Evolutionary conservation across 2,888 invertebrate genomes (phyloP).

Genomic region (Volucella inanis): DNA sequence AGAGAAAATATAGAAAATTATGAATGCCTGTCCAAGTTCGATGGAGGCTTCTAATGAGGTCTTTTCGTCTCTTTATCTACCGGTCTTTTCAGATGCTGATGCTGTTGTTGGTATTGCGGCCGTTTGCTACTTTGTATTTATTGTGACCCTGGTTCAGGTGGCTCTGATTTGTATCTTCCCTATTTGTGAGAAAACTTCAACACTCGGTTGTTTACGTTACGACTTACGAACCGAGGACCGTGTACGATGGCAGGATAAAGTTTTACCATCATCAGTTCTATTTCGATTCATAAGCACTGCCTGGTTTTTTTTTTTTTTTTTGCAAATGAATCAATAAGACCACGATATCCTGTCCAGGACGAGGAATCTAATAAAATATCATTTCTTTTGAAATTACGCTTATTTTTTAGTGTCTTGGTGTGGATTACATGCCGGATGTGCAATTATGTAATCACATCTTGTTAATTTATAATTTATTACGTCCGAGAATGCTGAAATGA

Average conservation of each 20-base stretch:
- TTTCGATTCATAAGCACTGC: not conserved
- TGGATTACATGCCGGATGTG: conserved; percentile 41
- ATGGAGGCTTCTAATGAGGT: conserved; percentile 32
- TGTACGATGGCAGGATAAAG: conserved; percentile 32
- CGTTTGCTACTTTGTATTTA: not conserved
- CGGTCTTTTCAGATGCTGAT: conserved; percentile 1
- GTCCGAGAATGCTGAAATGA: conserved; percentile 7
- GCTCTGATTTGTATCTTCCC: not conserved
- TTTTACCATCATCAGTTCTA: conserved; percentile 20
- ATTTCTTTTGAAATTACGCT: conserved; percentile 20
- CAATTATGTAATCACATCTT: conserved; percentile 47
- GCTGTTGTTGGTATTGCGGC: conserved; percentile 7
- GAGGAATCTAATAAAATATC: conserved; percentile 18
- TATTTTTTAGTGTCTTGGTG: conserved; percentile 37
- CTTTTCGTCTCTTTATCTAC: conserved; percentile 18
- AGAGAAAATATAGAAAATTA: conserved; percentile 32
- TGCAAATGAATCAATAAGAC: conserved; percentile 26
- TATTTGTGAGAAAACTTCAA: not conserved
- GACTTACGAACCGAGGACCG: conserved; percentile 21
- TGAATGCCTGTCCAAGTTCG: conserved; percentile 39
- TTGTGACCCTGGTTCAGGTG: too few relatives aligned
- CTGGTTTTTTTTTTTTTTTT: not conserved
- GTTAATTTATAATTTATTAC: conserved; percentile 49
- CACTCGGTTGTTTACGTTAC: conserved; percentile 26
- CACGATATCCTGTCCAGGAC: not conserved